Base-by-base conservation (phyloP, 2,113 vertebrate genomes). In the Noturus placidus region DNA sequence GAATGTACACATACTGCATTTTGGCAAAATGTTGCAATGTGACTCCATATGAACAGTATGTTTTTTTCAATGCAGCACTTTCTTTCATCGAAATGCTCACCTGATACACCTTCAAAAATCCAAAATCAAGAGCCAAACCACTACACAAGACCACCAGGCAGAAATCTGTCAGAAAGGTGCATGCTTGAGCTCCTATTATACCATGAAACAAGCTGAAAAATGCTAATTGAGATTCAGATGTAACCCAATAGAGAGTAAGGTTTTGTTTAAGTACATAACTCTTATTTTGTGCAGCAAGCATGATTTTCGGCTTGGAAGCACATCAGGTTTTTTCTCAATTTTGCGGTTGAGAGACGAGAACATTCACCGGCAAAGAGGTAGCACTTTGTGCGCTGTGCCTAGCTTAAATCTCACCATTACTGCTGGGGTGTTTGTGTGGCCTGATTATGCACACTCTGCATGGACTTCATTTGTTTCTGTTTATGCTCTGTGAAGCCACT, bases 331-430 rank as follows among this genome's bases (percentile, higher is more conserved):
- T 94, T 93, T 93, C 93, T 93, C 91, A 92, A 92, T 93, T 92
- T 91, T 92, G 94, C 67, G 92, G 93, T 93, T 90, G 88, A 92
- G 91, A 93, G 93, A 91, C 92, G 86, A 94, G 91, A 93, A 92
- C 74, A 86, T 92, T 91, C 54, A 30, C 33, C 10, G 63, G 82
- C 78, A 54, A 61, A 38, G 59, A 65, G 57, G 86, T 76, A 63
- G 38, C 56, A 56, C 87, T 85, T 74, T 81, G 35, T 61, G 82
- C 81, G 70, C 86, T 14, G 20, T 63, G 79, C 54, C 79, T n/a
- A 33, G 59, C 78, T 38, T 63, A 86, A 81, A 77, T 88, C 80
- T 81, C 83, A 46, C 80, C 25, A 52, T 69, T 88, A 79, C 67
- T 20, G 83, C 67, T 6, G 38, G 82, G 59, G 77, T 63, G 76